Base-by-base conservation (phyloP, 2,113 vertebrate species). In the Uria lomvia region DNA sequence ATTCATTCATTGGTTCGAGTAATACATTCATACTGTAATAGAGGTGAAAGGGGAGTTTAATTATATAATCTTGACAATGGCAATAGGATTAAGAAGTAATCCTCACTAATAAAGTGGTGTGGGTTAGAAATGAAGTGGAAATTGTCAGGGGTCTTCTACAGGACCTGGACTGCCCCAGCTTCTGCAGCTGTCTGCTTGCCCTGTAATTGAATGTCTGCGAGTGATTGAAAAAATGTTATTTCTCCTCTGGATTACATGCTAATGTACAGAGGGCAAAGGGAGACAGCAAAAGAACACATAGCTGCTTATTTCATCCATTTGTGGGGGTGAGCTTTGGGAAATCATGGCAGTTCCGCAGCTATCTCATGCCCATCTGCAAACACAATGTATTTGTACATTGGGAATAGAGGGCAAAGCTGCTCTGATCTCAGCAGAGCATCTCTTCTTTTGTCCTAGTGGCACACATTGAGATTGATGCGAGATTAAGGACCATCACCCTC, bases 391-490 rank as follows among this genome's bases (percentile, higher is more conserved):
- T 95, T 98, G 98, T 98, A 98, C 98, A 8, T 97, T 98, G 97
- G 99, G 98, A 98, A 98, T 98, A 98, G 98, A 97, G 98, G 98
- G 98, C 96, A 98, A 98, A 98, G 98, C 98, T 98, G 97, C 98
- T 97, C 98, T 97, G 98, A 97, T 99, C 98, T 98, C 99, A 95
- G 94, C 97, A 95, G 98, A 99, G 99, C 98, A 98, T 98, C 97
- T 94, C 97, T 97, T 97, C 98, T 98, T 99, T 99, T 99, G 99
- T 99, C 98, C 98, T 98, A 94, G 96, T 98, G 99, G 99, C 99
- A 99, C 98, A 98, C 99, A 99, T 99, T 99, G 99, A 99, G 99
- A 99, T 99, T 99, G 99, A 99, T 99, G 99, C 30, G 97, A 99
- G 98, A 99, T 99, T 99, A 99, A 99, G 98, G 98, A 98, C 98